Percentiles rank a stretch among this genome's conserved stretches.
Evolutionary conservation across 1,140 invertebrate genomes (phyloP).

Genomic region (Temnothorax longispinosus): DNA sequence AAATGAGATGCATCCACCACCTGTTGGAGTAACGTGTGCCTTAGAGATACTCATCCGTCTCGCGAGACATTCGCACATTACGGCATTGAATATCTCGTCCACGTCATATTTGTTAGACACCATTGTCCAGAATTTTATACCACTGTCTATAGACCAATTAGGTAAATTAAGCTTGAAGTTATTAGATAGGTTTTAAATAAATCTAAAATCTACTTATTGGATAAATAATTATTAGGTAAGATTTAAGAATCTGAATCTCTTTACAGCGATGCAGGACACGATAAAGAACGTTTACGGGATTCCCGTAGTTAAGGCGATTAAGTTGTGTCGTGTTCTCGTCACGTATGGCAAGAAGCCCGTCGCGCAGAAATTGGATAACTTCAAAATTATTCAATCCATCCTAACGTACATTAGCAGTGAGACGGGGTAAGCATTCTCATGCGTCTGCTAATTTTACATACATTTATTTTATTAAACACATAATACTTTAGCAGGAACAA

Average conservation of each 20-base stretch:
- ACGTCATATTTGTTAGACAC: conserved; percentile 87
- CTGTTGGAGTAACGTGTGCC: conserved; percentile 88
- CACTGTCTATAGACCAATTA: conserved; percentile 78
- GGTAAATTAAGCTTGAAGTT: conserved; percentile 59
- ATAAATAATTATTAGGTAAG: not conserved
- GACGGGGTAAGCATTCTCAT: conserved; percentile 71
- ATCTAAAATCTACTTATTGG: not conserved
- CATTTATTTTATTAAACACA: conserved; percentile 26
- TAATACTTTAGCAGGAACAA: conserved; percentile 67
- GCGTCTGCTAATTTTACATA: not conserved
- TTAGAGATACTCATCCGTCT: conserved; percentile 91
- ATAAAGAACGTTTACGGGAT: conserved; percentile 76
- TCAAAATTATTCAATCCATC: conserved; percentile 78
- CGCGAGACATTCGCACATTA: conserved; percentile 88
- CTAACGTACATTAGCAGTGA: conserved; percentile 79
- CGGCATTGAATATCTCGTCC: conserved; percentile 86
- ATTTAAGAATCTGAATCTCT: not conserved
- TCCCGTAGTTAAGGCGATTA: conserved; percentile 77
- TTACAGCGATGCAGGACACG: conserved; percentile 54
- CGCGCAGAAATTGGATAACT: conserved; percentile 73
- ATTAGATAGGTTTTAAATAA: not conserved
- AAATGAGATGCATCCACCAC: conserved; percentile 88
- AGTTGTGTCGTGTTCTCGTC: conserved; percentile 80
- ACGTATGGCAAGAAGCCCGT: conserved; percentile 79
- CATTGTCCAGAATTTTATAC: conserved; percentile 88